These are phyloP conservation scores for Xenopus petersii DNA, from an alignment of 2,797 vertebrate species.

Conservation along the genomic window DNA sequence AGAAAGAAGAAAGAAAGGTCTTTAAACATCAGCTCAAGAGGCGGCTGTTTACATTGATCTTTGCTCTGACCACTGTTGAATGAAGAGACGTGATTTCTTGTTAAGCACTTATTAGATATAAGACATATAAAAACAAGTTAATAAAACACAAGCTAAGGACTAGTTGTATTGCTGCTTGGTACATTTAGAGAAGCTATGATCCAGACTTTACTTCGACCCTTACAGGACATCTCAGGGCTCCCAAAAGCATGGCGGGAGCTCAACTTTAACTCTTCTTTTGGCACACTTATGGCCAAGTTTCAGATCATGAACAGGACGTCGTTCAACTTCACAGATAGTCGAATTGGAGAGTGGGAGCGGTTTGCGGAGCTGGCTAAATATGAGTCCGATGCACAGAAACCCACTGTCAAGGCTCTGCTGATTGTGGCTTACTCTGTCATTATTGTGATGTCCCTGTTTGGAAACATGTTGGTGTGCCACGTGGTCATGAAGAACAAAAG, in stretches of 20 bases:
- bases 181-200: constrained; percentile 7
- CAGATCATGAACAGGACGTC: constrained; percentile 48
- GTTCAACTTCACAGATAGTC: constrained; percentile 58
- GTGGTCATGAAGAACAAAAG: constrained; percentile 70
- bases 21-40: no score
- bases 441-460: constrained; percentile 57
- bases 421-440: constrained; percentile 49
- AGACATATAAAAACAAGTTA: neutral
- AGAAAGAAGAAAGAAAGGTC: no score
- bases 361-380: constrained; percentile 58
- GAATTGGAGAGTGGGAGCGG: constrained; percentile 57
- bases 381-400: constrained; percentile 54
- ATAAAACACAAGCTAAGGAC: no score
- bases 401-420: constrained; percentile 52
- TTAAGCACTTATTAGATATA: neutral
- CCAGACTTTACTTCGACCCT: neutral
- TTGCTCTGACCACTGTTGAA: neutral
- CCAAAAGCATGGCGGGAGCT: constrained; percentile 29
- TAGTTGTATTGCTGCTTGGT: neutral
- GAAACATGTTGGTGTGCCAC: constrained; percentile 71
- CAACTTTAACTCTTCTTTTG: constrained; percentile 46
- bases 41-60: neutral
- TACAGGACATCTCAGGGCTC: neutral
- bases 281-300: constrained; percentile 49
- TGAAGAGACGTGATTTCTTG: neutral